Conservation (phyloP, 1,140 invertebrate genomes). For the Carposina sasakii region DNA sequence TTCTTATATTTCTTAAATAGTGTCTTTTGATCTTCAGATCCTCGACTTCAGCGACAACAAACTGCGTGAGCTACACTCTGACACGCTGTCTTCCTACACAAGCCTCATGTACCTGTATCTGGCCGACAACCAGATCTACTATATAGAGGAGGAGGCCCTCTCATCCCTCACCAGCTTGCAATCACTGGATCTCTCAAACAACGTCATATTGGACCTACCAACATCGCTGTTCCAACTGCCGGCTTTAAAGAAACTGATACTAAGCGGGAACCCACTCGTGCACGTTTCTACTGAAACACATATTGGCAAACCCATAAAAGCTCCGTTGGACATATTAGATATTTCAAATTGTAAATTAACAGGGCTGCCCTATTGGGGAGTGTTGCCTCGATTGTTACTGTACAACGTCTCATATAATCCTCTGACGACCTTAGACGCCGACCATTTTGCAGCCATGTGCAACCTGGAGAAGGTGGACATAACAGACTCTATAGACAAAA, state of each 20-base stretch:
- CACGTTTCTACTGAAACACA: conserved; percentile 55
- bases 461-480: conserved; percentile 60
- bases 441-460: conserved; percentile 59
- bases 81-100: conserved; percentile 72
- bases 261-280: conserved; percentile 72
- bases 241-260: conserved; percentile 73
- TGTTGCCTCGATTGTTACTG: conserved; percentile 58
- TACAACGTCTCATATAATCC: conserved; percentile 68
- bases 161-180: conserved; percentile 65
- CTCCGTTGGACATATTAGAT: conserved; percentile 72
- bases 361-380: conserved; percentile 70
- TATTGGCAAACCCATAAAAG: conserved; percentile 72
- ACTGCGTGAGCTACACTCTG: conserved; percentile 71
- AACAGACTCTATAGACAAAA: conserved; percentile 47
- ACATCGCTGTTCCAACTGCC: conserved; percentile 73
- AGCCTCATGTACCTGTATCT: conserved; percentile 75
- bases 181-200: conserved; percentile 74
- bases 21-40: conserved; percentile 66
- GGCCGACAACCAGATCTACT: conserved; percentile 75
- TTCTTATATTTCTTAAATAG: neutral
- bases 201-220: conserved; percentile 73
- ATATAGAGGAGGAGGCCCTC: conserved; percentile 73
- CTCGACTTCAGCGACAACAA: conserved; percentile 77
- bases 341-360: conserved; percentile 72
- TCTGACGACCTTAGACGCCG: conserved; percentile 36